A percentile compares a stretch with the other conserved stretches of the same genome.
These are phyloP conservation scores for Erethizon dorsatum DNA, from an alignment of 2,797 vertebrate genomes.

Conservation along the genomic window DNA sequence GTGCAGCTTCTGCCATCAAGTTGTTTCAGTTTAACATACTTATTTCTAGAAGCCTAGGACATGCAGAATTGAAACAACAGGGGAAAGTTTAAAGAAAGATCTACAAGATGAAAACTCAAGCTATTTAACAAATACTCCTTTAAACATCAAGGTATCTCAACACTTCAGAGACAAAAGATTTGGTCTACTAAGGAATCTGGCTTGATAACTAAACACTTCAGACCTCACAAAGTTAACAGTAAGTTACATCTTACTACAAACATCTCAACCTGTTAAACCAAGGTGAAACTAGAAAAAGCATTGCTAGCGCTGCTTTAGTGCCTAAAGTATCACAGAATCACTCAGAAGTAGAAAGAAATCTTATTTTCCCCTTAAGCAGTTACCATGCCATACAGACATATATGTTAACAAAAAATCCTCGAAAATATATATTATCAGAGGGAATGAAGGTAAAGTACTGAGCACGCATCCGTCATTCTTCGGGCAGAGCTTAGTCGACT, in stretches of 20 bases:
- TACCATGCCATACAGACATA: conserved; percentile 87
- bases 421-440: conserved; percentile 89
- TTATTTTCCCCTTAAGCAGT: conserved; percentile 82
- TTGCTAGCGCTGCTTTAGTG: conserved; percentile 83
- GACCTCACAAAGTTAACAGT: conserved; percentile 71
- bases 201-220: conserved; percentile 86
- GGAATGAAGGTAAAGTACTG: conserved; percentile 86
- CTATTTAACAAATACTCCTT: neutral
- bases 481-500: conserved; percentile 92
- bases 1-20: neutral
- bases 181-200: conserved; percentile 43
- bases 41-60: conserved; percentile 88
- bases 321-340: conserved; percentile 87
- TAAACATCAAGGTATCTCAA: conserved; percentile 78
- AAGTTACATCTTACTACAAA: conserved; percentile 9
- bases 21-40: conserved; percentile 77
- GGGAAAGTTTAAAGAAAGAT: conserved; percentile 63
- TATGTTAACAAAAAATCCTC: conserved; percentile 91
- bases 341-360: conserved; percentile 73
- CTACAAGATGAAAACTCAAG: neutral
- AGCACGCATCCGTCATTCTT: conserved; percentile 77
- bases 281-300: conserved; percentile 78
- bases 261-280: conserved; percentile 79
- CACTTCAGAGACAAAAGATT: neutral
- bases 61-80: conserved; percentile 87